Percentiles rank a stretch among this genome's conserved stretches.
Conservation (phyloP, 1,140 invertebrate genomes). For the Antheraea pernyi region DNA sequence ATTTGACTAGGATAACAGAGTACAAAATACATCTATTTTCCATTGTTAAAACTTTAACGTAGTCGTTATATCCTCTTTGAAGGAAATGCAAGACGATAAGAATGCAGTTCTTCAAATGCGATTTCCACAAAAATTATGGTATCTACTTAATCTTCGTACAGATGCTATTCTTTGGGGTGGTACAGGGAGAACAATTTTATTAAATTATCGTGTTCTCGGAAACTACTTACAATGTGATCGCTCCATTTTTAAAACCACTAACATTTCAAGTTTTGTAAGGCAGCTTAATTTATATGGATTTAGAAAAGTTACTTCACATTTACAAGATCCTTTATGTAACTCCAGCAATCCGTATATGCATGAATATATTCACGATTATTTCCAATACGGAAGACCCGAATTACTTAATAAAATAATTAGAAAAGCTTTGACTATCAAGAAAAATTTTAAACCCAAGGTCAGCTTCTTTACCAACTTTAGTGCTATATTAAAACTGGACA, state of each 20-base stretch:
- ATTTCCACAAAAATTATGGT: slow-evolving; percentile 83
- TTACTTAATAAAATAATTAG: slow-evolving; percentile 79
- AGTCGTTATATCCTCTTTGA: no score
- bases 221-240: slow-evolving; percentile 77
- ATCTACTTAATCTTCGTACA: slow-evolving; percentile 78
- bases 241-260: slow-evolving; percentile 82
- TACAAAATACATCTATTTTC: no score
- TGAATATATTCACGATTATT: slow-evolving; percentile 81
- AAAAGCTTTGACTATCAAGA: slow-evolving; percentile 73
- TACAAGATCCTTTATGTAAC: slow-evolving; percentile 79
- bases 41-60: no score
- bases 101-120: slow-evolving; percentile 77
- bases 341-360: slow-evolving; percentile 80
- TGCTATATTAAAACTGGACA: not conserved
- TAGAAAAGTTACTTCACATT: slow-evolving; percentile 81
- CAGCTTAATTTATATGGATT: slow-evolving; percentile 83
- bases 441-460: slow-evolving; percentile 63
- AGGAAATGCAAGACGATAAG: slow-evolving; percentile 50
- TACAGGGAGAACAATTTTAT: slow-evolving; percentile 77
- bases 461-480: not conserved
- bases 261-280: slow-evolving; percentile 82
- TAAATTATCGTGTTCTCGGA: slow-evolving; percentile 80
- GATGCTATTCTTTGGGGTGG: slow-evolving; percentile 80
- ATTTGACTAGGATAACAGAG: no score
- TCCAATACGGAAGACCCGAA: slow-evolving; percentile 76